A percentile compares a stretch with the other conserved stretches of the same genome.
Conservation (phyloP, 1,140 invertebrate species). For the Acromyrmex echinatior region DNA sequence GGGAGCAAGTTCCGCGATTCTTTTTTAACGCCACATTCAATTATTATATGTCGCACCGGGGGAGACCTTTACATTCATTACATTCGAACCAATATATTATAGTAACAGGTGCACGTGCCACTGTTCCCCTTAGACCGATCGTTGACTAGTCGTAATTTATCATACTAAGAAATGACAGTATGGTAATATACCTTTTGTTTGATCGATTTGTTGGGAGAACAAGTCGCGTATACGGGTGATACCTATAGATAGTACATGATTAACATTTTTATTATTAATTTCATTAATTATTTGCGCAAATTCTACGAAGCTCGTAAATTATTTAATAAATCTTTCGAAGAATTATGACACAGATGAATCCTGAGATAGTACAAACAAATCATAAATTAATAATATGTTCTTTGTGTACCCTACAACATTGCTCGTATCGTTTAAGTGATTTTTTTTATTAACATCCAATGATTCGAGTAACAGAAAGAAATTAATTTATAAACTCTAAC, state of each 20-base stretch:
- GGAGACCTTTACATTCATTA: constrained; percentile 39
- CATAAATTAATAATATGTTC: constrained; percentile 25
- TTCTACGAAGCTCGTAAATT: constrained; percentile 6
- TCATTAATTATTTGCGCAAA: constrained; percentile 23
- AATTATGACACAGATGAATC: not conserved
- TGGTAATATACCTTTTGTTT: constrained; percentile 48
- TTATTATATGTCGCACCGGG: constrained; percentile 40
- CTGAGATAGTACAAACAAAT: not conserved
- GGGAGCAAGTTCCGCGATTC: constrained; percentile 31
- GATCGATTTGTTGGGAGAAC: constrained; percentile 20
- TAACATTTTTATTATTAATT: constrained; percentile 8
- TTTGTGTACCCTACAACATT: no score
- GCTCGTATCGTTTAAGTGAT: no score
- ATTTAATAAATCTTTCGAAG: not conserved
- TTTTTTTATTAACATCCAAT: no score
- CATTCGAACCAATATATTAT: constrained; percentile 1
- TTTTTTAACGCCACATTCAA: constrained; percentile 40
- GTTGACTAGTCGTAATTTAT: constrained; percentile 51
- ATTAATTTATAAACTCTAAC: no score
- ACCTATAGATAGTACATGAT: not conserved
- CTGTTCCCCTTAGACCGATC: constrained; percentile 41
- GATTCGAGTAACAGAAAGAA: no score
- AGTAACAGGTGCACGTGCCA: constrained; percentile 66
- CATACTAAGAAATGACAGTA: constrained; percentile 49
- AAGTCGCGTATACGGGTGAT: constrained; percentile 21